Percentiles rank a stretch among this genome's conserved stretches.
phyloP scores from a whole-genome alignment of 2,888 invertebrate genomes.

The Pelosia muscerda region DNA sequence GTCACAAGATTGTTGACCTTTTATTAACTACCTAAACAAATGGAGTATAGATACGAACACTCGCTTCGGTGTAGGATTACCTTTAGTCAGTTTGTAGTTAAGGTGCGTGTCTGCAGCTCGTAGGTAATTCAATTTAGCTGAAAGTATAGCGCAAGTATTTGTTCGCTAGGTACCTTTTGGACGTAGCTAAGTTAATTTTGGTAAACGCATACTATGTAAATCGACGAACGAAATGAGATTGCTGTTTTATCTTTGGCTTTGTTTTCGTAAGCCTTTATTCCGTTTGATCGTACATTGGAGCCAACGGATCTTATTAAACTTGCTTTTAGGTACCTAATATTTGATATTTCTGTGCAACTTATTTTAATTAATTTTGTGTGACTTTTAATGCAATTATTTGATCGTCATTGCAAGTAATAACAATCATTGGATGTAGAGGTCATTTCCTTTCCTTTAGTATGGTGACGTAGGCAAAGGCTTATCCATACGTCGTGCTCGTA shows the following conservation, averaged over 20 bases:
- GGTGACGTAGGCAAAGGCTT: too few relatives aligned
- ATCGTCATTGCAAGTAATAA: too few relatives aligned
- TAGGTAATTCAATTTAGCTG: constrained; percentile 47
- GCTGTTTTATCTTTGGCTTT: constrained; percentile 31
- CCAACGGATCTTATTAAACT: constrained; percentile 8
- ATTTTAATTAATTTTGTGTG: neutral
- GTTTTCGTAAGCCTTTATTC: constrained; percentile 21
- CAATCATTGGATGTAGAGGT: too few relatives aligned
- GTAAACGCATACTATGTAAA: constrained; percentile 37
- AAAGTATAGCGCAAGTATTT: constrained; percentile 38
- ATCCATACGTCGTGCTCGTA: too few relatives aligned
- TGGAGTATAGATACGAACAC: too few relatives aligned
- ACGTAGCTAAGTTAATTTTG: constrained; percentile 55
- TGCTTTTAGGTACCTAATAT: neutral
- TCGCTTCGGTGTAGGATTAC: neutral
- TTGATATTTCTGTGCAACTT: neutral
- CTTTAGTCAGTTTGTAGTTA: neutral
- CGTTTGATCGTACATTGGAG: constrained; percentile 15
- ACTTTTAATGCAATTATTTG: too few relatives aligned
- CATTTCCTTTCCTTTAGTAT: too few relatives aligned
- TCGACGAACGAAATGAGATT: constrained; percentile 32
- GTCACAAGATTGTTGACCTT: too few relatives aligned
- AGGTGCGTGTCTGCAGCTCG: constrained; percentile 26
- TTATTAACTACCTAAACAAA: too few relatives aligned
- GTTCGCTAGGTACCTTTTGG: constrained; percentile 46